Evolutionary conservation across 2,888 invertebrate genomes (phyloP).

Genomic region (Lamellibrachia satsuma): DNA sequence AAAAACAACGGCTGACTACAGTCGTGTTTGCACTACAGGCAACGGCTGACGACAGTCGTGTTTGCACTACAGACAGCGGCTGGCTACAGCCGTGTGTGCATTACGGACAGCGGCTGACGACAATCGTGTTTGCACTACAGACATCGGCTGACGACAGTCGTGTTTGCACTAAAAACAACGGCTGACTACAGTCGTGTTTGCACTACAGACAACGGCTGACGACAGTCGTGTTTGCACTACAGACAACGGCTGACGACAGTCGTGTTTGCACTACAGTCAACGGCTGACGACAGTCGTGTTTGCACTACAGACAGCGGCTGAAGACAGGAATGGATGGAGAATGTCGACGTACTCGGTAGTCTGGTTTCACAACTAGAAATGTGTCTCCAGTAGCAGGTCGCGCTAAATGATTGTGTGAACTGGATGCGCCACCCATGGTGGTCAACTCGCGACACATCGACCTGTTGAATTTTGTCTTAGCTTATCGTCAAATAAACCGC

Average conservation of each 20-base stretch:
- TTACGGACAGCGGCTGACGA: not conserved
- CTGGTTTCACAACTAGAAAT: not conserved
- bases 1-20: too few species aligned
- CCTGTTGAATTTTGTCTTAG: not conserved
- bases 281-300: too few species aligned
- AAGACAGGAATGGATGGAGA: not conserved
- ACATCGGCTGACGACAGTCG: not conserved
- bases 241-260: not conserved
- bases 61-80: too few species aligned
- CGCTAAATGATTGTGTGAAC: not conserved
- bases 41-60: too few species aligned
- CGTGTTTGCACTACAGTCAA: not conserved
- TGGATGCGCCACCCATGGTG: not conserved
- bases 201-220: not conserved
- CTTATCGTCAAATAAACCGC: too few species aligned
- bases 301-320: not conserved
- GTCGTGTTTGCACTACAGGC: too few species aligned
- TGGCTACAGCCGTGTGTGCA: too few species aligned
- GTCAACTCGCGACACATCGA: not conserved
- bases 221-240: not conserved
- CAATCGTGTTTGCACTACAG: not conserved
- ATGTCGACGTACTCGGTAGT: not conserved
- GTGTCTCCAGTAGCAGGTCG: not conserved
- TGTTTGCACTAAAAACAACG: not conserved
- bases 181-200: not conserved